phyloP scores from a whole-genome alignment of 2,797 vertebrate species.

The Lagorchestes hirsutus region DNA sequence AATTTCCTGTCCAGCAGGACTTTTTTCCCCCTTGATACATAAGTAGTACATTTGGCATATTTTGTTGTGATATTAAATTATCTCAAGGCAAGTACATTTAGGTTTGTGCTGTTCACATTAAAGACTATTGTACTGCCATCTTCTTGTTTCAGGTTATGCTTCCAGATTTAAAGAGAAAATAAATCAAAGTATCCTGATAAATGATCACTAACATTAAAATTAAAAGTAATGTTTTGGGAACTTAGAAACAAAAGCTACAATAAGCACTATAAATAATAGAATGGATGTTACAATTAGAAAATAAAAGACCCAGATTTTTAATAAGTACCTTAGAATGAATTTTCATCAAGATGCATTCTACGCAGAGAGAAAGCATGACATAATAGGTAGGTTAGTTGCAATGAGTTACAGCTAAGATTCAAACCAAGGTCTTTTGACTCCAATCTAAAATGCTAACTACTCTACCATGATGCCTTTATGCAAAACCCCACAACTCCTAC shows the following conservation, averaged over 20 bases:
- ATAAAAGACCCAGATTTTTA: not conserved
- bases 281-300: not conserved
- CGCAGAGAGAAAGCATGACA: not conserved
- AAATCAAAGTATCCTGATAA: slow-evolving; percentile 18
- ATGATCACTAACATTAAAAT: slow-evolving; percentile 22
- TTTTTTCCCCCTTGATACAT: slow-evolving; percentile 32
- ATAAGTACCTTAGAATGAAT: slow-evolving; percentile 44
- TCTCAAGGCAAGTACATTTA: slow-evolving; percentile 31
- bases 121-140: slow-evolving; percentile 12
- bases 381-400: not conserved
- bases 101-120: slow-evolving; percentile 33
- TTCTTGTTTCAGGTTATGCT: slow-evolving; percentile 38
- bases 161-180: slow-evolving; percentile 30
- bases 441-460: not conserved
- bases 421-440: not conserved
- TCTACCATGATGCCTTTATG: not conserved
- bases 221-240: slow-evolving; percentile 51
- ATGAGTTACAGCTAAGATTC: not conserved
- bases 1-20: slow-evolving; percentile 30
- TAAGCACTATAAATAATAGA: slow-evolving; percentile 49
- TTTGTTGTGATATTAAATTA: slow-evolving; percentile 51
- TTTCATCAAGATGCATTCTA: slow-evolving; percentile 22
- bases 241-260: slow-evolving; percentile 19
- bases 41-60: slow-evolving; percentile 40
- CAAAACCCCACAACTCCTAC: not conserved